phyloP scores from a whole-genome alignment of 2,888 invertebrate species.

The Oscheius sp. region DNA sequence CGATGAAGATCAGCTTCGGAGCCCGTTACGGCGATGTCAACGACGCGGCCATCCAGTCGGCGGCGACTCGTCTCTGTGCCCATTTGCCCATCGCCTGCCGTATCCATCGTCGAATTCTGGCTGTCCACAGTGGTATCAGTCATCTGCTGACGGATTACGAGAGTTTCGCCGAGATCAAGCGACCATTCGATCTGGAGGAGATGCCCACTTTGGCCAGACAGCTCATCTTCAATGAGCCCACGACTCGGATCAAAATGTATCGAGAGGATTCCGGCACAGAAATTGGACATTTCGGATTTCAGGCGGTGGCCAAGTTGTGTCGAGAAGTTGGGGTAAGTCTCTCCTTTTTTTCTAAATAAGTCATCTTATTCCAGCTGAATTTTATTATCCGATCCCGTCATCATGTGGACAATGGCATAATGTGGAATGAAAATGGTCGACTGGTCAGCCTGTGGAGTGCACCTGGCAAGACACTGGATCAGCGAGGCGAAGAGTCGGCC shows the following conservation, averaged over 20 bases:
- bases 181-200: slow-evolving; percentile 12
- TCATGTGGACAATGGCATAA: slow-evolving; percentile 4
- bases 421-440: slow-evolving; percentile 1
- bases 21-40: not conserved
- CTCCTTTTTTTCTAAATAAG: not conserved
- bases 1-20: slow-evolving; percentile 23
- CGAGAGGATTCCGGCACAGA: not conserved
- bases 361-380: slow-evolving; percentile 5
- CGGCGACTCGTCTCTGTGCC: slow-evolving; percentile 26
- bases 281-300: slow-evolving; percentile 8
- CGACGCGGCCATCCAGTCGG: slow-evolving; percentile 17
- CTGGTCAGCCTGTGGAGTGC: slow-evolving; percentile 21
- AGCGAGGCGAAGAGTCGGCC: not conserved
- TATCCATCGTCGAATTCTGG: slow-evolving; percentile 13
- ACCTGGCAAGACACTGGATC: not conserved
- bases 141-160: slow-evolving; percentile 11
- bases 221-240: slow-evolving; percentile 26
- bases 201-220: slow-evolving; percentile 22
- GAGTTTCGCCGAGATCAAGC: not conserved
- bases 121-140: slow-evolving; percentile 29
- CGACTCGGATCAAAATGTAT: slow-evolving; percentile 16
- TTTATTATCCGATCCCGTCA: slow-evolving; percentile 24
- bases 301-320: slow-evolving; percentile 6
- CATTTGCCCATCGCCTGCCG: slow-evolving; percentile 27
- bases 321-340: not conserved